Evolutionary conservation across 2,888 invertebrate genomes (phyloP).

Genomic region (Stratiomys singularior): DNA sequence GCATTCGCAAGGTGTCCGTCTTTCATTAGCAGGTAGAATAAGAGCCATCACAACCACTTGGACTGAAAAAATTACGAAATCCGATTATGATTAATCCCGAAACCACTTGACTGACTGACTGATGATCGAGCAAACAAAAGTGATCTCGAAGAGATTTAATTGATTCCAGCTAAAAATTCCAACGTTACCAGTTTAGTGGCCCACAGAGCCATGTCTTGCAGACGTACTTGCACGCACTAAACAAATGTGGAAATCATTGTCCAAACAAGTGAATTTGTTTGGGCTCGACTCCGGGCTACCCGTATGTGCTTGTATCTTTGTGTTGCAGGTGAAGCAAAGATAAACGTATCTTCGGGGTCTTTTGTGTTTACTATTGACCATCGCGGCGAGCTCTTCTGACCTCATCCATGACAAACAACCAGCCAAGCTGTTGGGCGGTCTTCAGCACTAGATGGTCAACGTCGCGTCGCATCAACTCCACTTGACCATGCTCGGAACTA

Average conservation of each 20-base stretch:
- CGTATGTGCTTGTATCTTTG: too few relatives aligned
- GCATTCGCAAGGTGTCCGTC: not conserved
- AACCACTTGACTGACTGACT: not conserved
- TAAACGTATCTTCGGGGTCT: slow-evolving; percentile 13
- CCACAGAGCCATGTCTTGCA: not conserved
- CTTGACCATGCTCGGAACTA: slow-evolving; percentile 39
- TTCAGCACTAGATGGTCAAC: not conserved
- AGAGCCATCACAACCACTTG: not conserved
- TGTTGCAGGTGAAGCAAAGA: slow-evolving; percentile 7
- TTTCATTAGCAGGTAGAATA: too few relatives aligned
- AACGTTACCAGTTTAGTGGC: not conserved
- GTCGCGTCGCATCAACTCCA: slow-evolving; percentile 13
- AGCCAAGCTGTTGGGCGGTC: slow-evolving; percentile 7
- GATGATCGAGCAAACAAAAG: slow-evolving; percentile 32
- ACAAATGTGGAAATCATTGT: slow-evolving; percentile 8
- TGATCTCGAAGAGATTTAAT: slow-evolving; percentile 22
- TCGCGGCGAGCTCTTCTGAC: slow-evolving; percentile 37
- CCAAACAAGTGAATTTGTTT: slow-evolving; percentile 39
- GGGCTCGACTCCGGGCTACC: not conserved
- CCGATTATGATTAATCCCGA: slow-evolving; percentile 35
- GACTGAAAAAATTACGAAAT: slow-evolving; percentile 27
- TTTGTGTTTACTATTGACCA: slow-evolving; percentile 28
- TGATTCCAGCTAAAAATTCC: slow-evolving; percentile 1
- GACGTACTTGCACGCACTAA: not conserved
- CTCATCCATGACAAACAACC: slow-evolving; percentile 43